Evolutionary conservation across 2,113 vertebrate genomes (phyloP).

Genomic region (Nesoenas mayeri): DNA sequence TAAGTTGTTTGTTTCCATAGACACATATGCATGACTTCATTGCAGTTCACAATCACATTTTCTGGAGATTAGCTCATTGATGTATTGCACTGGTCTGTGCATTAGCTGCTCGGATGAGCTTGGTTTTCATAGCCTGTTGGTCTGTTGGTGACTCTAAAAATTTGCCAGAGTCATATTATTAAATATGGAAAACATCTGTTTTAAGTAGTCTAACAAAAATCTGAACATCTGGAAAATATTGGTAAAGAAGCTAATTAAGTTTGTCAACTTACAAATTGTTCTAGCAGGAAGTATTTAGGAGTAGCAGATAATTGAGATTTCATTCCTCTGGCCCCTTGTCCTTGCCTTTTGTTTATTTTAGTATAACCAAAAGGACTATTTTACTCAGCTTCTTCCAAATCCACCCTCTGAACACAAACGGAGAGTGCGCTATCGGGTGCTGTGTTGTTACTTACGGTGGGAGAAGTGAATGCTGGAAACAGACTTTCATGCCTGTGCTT

Average conservation of each 20-base stretch:
- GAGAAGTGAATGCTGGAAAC: neutral
- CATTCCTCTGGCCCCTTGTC: constrained; percentile 66
- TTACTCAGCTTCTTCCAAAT: neutral
- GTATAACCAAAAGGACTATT: neutral
- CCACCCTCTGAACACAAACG: neutral
- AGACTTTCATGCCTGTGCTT: neutral
- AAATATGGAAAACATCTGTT: constrained; percentile 74
- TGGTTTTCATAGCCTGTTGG: neutral
- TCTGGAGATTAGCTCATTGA: neutral
- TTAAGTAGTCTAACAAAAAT: constrained; percentile 44
- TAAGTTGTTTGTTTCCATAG: neutral
- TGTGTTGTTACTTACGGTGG: neutral
- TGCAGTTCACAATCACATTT: neutral
- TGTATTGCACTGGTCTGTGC: neutral
- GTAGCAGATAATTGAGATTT: constrained; percentile 73
- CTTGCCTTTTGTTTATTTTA: constrained; percentile 61
- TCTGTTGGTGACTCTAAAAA: neutral
- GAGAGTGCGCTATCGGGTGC: neutral
- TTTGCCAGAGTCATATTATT: constrained; percentile 47
- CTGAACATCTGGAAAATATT: constrained; percentile 78
- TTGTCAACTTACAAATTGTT: constrained; percentile 79
- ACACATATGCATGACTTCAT: neutral
- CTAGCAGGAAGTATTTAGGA: constrained; percentile 73
- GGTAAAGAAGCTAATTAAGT: constrained; percentile 75
- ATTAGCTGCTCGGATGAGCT: neutral